phyloP scores from a whole-genome alignment of 2,113 vertebrate genomes.

The Ondatra zibethicus region DNA sequence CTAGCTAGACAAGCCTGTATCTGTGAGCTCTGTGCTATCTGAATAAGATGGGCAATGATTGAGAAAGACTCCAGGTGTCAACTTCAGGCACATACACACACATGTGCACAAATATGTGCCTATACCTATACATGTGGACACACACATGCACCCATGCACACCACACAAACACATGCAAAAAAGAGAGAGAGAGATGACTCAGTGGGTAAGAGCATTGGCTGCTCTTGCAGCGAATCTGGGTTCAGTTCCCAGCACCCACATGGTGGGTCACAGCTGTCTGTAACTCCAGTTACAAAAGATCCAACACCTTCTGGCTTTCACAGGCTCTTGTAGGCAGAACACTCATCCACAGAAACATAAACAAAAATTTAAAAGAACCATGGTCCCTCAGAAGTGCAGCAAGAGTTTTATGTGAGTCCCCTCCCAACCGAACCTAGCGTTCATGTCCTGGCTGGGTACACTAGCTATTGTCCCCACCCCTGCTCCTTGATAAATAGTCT shows the following conservation, averaged over 20 bases:
- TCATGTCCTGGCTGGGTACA: not conserved
- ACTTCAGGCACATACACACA: not conserved
- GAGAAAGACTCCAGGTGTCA: not conserved
- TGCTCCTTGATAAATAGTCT: not conserved
- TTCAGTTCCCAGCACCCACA: not conserved
- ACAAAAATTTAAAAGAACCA: not conserved
- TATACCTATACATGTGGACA: not conserved
- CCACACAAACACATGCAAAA: not conserved
- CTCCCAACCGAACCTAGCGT: not conserved
- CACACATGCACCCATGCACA: not conserved
- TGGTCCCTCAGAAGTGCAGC: not conserved
- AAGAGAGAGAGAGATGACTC: not conserved
- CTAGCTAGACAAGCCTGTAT: not conserved
- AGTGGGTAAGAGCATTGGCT: not conserved
- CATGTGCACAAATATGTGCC: not conserved
- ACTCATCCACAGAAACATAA: not conserved
- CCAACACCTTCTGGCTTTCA: not conserved
- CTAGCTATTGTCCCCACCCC: not conserved
- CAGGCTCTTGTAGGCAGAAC: not conserved
- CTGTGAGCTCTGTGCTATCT: not conserved
- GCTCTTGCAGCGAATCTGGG: not conserved
- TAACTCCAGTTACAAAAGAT: not conserved
- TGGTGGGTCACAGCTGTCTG: not conserved
- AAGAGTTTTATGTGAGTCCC: not conserved
- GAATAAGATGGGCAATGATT: not conserved